Conservation (phyloP, 2,113 vertebrate genomes). For the Notechis scutatus region DNA sequence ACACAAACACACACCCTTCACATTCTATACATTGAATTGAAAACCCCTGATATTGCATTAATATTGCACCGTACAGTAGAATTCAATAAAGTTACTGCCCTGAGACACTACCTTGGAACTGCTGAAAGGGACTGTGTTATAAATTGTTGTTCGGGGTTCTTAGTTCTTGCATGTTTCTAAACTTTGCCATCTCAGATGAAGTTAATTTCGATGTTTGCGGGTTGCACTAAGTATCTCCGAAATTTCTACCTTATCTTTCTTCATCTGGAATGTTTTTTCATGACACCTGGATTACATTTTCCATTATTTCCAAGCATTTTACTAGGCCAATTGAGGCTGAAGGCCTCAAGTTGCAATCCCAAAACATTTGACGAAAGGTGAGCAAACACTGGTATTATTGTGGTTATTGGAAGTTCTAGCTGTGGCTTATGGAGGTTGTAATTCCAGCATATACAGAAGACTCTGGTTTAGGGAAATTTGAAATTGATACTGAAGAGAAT, state of each 20-base stretch:
- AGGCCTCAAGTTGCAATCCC: not conserved
- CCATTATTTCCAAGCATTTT: not conserved
- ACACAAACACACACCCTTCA: no score
- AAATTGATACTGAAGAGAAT: constrained; percentile 27
- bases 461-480: not conserved
- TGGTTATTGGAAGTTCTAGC: not conserved
- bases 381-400: not conserved
- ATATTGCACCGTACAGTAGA: no score
- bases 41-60: no score
- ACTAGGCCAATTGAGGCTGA: not conserved
- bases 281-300: not conserved
- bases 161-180: not conserved
- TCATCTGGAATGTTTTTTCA: not conserved
- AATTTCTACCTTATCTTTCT: constrained; percentile 21
- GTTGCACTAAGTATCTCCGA: constrained; percentile 16
- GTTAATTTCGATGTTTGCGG: not conserved
- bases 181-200: not conserved
- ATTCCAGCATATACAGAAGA: not conserved
- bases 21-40: no score
- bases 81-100: no score
- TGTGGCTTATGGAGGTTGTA: not conserved
- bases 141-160: not conserved
- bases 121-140: no score
- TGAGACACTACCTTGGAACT: no score
- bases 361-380: not conserved